A percentile compares a stretch with the other conserved stretches of the same genome.
phyloP scores from a whole-genome alignment of 2,113 vertebrate species.

The Osmerus mordax region DNA sequence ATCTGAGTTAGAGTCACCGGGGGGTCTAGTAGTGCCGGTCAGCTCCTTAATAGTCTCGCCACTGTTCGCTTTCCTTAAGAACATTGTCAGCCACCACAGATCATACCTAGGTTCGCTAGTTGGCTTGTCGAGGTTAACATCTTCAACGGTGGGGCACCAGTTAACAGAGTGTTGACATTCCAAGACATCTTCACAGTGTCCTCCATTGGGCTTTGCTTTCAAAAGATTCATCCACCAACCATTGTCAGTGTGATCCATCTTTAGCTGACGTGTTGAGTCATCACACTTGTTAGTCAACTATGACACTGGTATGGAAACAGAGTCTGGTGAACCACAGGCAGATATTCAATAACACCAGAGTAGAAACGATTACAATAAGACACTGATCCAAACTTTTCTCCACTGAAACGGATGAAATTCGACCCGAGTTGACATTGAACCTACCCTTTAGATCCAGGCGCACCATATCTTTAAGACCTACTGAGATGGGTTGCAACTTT shows the following conservation, averaged over 20 bases:
- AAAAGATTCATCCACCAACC: not conserved
- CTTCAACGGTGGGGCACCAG: not conserved
- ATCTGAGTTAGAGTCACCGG: no score
- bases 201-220: not conserved
- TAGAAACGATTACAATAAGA: not conserved
- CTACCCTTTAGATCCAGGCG: not conserved
- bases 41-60: not conserved
- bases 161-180: not conserved
- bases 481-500: not conserved
- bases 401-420: not conserved
- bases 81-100: not conserved
- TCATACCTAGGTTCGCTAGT: not conserved
- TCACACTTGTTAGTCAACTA: not conserved
- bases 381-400: not conserved
- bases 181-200: not conserved
- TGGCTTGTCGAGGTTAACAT: not conserved
- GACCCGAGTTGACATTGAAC: not conserved
- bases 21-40: no score
- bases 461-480: not conserved
- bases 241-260: not conserved
- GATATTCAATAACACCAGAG: not conserved
- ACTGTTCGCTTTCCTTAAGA: not conserved
- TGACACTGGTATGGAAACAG: not conserved
- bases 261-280: not conserved
- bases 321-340: not conserved